These are phyloP conservation scores for Ganaspis sp. DNA, from an alignment of 1,140 invertebrate species.

Conservation along the genomic window DNA sequence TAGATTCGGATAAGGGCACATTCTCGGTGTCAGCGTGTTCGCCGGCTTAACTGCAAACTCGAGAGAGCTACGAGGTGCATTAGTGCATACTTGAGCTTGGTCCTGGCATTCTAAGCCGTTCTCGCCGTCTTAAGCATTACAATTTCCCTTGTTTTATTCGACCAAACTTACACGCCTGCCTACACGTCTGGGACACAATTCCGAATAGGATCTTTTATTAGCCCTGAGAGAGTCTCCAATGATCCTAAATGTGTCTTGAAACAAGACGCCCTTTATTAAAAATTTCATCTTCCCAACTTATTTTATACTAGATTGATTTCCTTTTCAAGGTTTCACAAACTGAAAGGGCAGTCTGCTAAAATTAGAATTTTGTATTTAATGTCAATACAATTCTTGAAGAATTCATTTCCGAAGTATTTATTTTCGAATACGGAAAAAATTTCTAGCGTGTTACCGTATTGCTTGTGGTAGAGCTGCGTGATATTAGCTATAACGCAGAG, in stretches of 20 bases:
- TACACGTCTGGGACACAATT: constrained; percentile 21
- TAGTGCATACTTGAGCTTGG: constrained; percentile 60
- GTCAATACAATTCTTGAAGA: too few species aligned
- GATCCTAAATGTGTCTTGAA: not conserved
- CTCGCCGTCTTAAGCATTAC: constrained; percentile 38
- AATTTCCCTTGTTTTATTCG: constrained; percentile 46
- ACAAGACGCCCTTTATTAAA: not conserved
- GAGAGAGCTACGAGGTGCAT: constrained; percentile 65
- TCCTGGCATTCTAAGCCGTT: constrained; percentile 51
- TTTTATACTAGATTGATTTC: too few species aligned
- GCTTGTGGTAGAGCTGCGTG: too few species aligned
- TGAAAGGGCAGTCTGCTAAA: too few species aligned
- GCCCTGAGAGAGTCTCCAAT: not conserved
- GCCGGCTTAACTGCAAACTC: constrained; percentile 59
- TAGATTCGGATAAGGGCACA: constrained; percentile 67
- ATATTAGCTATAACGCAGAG: too few species aligned
- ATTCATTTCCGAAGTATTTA: too few species aligned
- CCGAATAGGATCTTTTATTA: not conserved
- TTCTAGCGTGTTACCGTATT: too few species aligned
- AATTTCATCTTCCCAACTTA: not conserved
- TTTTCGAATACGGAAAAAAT: too few species aligned
- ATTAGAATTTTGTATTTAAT: too few species aligned
- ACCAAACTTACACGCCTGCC: constrained; percentile 13
- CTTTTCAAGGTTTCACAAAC: too few species aligned
- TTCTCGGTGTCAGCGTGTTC: constrained; percentile 62